Conservation (phyloP, 1,140 invertebrate genomes). For the Trichonephila clavata region DNA sequence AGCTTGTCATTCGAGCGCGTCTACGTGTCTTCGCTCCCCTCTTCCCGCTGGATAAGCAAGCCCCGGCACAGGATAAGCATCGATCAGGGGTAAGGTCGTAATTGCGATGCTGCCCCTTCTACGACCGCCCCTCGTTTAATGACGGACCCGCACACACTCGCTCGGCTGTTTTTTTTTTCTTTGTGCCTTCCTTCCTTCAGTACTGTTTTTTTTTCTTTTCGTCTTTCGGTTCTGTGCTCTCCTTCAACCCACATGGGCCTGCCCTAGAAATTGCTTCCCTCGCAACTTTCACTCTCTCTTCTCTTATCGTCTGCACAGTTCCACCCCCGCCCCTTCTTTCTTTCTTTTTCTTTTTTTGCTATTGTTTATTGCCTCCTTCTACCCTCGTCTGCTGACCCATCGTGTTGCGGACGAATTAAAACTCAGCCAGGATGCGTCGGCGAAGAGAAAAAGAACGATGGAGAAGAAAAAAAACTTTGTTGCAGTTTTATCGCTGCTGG, state of each 20-base stretch:
- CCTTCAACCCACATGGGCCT: slow-evolving; percentile 61
- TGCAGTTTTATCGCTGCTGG: too few relatives aligned
- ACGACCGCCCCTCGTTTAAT: slow-evolving; percentile 56
- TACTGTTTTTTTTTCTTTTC: background rate
- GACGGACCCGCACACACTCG: slow-evolving; percentile 46
- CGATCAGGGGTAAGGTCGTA: slow-evolving; percentile 53
- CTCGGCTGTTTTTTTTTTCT: background rate
- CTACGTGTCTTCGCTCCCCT: background rate
- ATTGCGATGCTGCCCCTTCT: slow-evolving; percentile 65
- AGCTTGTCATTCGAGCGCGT: background rate
- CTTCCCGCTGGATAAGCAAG: background rate
- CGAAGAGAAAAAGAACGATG: too few relatives aligned
- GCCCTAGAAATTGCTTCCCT: slow-evolving; percentile 66
- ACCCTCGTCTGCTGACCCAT: slow-evolving; percentile 36
- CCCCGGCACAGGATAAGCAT: slow-evolving; percentile 31
- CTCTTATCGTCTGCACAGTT: background rate
- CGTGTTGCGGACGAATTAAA: slow-evolving; percentile 50
- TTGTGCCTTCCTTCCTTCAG: background rate
- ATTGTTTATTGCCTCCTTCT: background rate
- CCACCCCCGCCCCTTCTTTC: background rate
- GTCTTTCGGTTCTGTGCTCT: background rate
- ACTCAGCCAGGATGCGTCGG: background rate
- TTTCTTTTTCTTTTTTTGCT: background rate
- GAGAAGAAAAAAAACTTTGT: too few relatives aligned
- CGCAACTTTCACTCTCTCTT: slow-evolving; percentile 16